Conservation (phyloP, 2,797 vertebrate species). For the Odontamblyopus rebecca region DNA sequence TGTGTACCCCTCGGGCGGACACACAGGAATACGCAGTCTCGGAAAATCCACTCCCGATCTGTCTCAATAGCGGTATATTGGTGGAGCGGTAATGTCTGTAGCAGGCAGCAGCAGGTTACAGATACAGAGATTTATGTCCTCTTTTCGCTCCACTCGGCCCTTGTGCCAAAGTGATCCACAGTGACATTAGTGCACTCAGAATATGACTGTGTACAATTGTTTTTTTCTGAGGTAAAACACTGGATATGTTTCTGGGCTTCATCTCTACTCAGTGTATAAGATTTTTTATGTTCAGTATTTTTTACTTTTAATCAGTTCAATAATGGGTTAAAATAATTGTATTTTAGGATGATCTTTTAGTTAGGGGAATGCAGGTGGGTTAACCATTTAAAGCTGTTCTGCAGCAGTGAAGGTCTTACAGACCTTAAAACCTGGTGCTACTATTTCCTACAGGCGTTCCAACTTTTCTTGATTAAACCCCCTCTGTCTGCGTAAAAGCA, state of each 20-base stretch:
- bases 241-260: not conserved
- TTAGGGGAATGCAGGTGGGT: too few relatives aligned
- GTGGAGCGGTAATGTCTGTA: slow-evolving; percentile 50
- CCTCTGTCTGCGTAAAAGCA: too few relatives aligned
- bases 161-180: slow-evolving; percentile 52
- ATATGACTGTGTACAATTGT: slow-evolving; percentile 24
- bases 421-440: too few relatives aligned
- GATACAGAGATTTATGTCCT: slow-evolving; percentile 48
- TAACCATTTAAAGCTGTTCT: too few relatives aligned
- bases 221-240: not conserved
- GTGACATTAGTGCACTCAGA: slow-evolving; percentile 56
- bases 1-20: slow-evolving; percentile 70
- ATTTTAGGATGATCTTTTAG: too few relatives aligned
- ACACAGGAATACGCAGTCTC: slow-evolving; percentile 42
- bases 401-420: too few relatives aligned
- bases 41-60: slow-evolving; percentile 42
- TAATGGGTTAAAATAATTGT: not conserved
- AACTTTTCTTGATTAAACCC: too few relatives aligned
- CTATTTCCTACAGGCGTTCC: too few relatives aligned
- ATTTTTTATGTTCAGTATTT: not conserved
- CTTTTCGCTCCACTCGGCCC: slow-evolving; percentile 42
- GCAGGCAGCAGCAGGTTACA: slow-evolving; percentile 45
- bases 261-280: not conserved
- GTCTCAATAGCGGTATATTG: slow-evolving; percentile 60
- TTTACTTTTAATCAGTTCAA: not conserved